phyloP scores from a whole-genome alignment of 2,113 vertebrate genomes.

The Loxodonta africana region DNA sequence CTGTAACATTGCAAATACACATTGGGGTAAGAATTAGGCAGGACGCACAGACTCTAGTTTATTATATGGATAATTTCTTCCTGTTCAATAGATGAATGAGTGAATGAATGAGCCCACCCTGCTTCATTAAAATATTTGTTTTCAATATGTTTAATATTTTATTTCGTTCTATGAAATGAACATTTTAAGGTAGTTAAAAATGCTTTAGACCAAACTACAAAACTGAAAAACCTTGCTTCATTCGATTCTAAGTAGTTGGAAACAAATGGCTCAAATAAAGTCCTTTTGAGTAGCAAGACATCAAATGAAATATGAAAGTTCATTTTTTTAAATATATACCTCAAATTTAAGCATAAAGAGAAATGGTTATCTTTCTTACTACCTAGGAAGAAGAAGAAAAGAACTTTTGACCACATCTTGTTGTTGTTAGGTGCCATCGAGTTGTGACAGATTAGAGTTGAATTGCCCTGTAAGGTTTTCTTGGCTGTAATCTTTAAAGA shows the following conservation, averaged over 20 bases:
- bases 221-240: background rate
- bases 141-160: background rate
- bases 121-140: background rate
- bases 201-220: background rate
- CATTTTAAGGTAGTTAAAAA: background rate
- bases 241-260: background rate
- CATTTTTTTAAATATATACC: background rate
- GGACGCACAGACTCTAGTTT: background rate
- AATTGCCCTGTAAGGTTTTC: background rate
- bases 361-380: background rate
- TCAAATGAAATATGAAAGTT: background rate
- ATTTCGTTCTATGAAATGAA: background rate
- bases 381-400: background rate
- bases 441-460: no score
- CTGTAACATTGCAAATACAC: background rate
- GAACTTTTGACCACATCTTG: no score
- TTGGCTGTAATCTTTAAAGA: background rate
- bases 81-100: background rate
- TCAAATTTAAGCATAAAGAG: conserved; percentile 22
- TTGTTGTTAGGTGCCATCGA: no score
- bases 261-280: background rate
- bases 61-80: background rate
- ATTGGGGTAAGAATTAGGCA: background rate
- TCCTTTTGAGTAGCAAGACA: background rate
- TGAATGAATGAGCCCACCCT: background rate